Evolutionary conservation across 1,140 invertebrate genomes (phyloP), one percentile per base, ranked within the genome.

Genomic region (Tetragonula clypearis): DNA sequence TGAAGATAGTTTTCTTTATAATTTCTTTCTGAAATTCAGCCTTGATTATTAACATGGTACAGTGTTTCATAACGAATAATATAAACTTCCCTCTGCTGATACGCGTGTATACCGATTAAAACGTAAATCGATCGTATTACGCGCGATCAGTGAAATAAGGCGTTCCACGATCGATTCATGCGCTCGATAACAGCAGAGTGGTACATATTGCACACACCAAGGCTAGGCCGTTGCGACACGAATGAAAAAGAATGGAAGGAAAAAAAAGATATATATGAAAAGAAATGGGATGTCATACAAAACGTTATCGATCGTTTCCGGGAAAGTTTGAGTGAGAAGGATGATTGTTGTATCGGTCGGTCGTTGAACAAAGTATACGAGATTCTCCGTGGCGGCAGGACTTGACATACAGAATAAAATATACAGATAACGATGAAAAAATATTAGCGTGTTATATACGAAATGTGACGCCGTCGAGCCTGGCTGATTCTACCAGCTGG

Each of bases 401-500:
- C 23, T 41, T 23, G 21, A 49, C 41, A 49, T 35, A 23, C 0
- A 65, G 23, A 85, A 53, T n/a, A 81, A 65, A 58, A 82, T 53
- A 49, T 49, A 41, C 41, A 84, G 73, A 84, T 30, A 87, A 17
- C 77, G 58, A 56, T 62, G 56, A 79, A n/a, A 49, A 41, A 56
- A 81, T 53, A 19, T 49, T 49, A 58, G 21, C 75, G 75, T 65
- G 58, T 49, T 49, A 49, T 78, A 81, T 62, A 88, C 49, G 72
- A 78, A 87, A 90, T 65, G 71, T 90, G 73, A 83, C 83, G 80
- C 90, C 65, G 66, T 88, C 80, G 92, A 92, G 85, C 79, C 89
- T 89, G 93, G 90, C 92, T 94, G 93, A 94, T 94, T 94, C 92
- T 92, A 93, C 93, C 94, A 94, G 92, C 90, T 93, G 92, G 93